Conservation (phyloP, 2,888 invertebrate genomes). For the Harpagoxenus sublaevis region DNA sequence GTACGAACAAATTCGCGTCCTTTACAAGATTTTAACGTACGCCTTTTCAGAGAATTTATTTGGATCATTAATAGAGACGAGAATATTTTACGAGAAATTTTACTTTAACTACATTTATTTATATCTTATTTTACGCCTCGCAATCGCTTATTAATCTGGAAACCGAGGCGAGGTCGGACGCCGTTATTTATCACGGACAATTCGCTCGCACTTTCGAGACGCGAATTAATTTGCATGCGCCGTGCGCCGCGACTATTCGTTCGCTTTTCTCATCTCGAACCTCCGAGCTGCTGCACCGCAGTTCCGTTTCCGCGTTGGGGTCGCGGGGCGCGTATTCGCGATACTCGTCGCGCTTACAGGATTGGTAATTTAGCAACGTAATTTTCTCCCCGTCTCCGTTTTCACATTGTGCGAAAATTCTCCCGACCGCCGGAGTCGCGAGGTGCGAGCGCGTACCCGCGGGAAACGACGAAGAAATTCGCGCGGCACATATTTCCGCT, state of each 20-base stretch:
- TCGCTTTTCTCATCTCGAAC: constrained; percentile 46
- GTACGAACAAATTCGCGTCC: not conserved
- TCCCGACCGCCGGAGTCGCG: not conserved
- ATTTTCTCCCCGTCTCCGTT: constrained; percentile 25
- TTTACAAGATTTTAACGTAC: not conserved
- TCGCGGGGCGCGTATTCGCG: constrained; percentile 3
- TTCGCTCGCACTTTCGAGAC: constrained; percentile 31
- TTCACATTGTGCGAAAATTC: not conserved
- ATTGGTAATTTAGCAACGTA: constrained; percentile 50
- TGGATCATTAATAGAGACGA: not conserved
- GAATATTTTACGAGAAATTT: not conserved
- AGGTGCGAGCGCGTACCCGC: not conserved
- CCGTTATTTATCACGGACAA: constrained; percentile 10
- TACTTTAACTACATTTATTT: not conserved
- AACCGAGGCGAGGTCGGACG: not conserved
- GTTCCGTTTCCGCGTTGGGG: not conserved
- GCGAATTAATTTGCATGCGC: constrained; percentile 50
- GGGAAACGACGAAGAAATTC: constrained; percentile 13
- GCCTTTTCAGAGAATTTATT: constrained; percentile 10
- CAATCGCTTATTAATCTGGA: not conserved
- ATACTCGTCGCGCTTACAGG: constrained; percentile 36
- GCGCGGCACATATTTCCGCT: constrained; percentile 17
- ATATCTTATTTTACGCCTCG: not conserved
- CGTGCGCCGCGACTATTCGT: constrained; percentile 1
- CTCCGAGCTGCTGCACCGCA: constrained; percentile 11